Evolutionary conservation across 2,888 invertebrate species (phyloP).

Genomic region (Abrostola tripartita): DNA sequence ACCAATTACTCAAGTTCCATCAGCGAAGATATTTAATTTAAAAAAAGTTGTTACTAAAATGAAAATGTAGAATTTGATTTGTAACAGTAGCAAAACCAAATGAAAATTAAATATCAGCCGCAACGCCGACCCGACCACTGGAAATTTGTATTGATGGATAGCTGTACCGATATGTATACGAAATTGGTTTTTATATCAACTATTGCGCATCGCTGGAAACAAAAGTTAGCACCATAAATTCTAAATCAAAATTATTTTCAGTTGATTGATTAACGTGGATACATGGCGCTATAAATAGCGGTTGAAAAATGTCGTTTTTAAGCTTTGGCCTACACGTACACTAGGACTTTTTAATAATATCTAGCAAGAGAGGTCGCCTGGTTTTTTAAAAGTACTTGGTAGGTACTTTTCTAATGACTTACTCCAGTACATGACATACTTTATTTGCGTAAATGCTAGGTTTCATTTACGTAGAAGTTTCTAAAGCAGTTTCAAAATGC

Average conservation of each 20-base stretch:
- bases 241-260: constrained; percentile 40
- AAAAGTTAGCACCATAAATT: constrained; percentile 32
- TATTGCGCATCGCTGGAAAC: constrained; percentile 27
- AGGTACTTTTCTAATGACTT: too few relatives aligned
- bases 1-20: constrained; percentile 49
- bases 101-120: constrained; percentile 62
- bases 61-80: constrained; percentile 51
- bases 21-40: constrained; percentile 57
- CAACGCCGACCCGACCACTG: constrained; percentile 46
- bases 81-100: constrained; percentile 51
- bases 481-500: not conserved
- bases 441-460: too few relatives aligned
- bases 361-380: not conserved
- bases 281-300: too few relatives aligned
- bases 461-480: too few relatives aligned
- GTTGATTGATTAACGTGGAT: constrained; percentile 22
- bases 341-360: not conserved
- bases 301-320: not conserved
- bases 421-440: too few relatives aligned
- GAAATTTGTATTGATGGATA: constrained; percentile 58
- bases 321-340: not conserved
- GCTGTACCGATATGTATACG: constrained; percentile 44
- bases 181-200: constrained; percentile 59
- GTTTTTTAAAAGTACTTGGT: too few relatives aligned
- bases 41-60: constrained; percentile 51